Percentiles rank a stretch among this genome's conserved stretches.
These are phyloP conservation scores for Iphiclides podalirius DNA, from an alignment of 2,888 invertebrate species.

Conservation along the genomic window DNA sequence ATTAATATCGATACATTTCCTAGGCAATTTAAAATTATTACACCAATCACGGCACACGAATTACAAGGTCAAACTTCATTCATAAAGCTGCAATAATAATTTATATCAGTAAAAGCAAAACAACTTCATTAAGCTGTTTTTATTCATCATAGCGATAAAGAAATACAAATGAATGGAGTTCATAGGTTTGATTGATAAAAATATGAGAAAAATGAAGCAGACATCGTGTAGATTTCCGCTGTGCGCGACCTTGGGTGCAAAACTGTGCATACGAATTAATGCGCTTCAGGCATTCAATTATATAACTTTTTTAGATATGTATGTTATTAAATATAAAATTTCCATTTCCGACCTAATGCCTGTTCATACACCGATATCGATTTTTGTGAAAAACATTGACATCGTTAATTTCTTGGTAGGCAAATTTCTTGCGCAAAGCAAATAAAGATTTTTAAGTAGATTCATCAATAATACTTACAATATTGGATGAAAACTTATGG, in stretches of 20 bases:
- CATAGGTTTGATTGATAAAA: conserved; percentile 17
- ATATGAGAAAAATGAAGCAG: conserved; percentile 8
- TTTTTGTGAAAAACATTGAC: conserved; percentile 18
- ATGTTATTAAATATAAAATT: not conserved
- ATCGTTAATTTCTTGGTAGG: conserved; percentile 8
- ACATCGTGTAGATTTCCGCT: conserved; percentile 15
- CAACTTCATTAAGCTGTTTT: conserved; percentile 17
- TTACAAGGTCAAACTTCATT: conserved; percentile 24
- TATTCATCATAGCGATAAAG: conserved; percentile 13
- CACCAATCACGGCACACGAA: conserved; percentile 19
- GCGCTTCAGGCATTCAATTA: conserved; percentile 1
- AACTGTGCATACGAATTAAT: conserved; percentile 7
- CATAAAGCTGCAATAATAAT: conserved; percentile 17
- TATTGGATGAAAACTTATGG: conserved; percentile 51
- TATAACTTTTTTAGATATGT: not conserved
- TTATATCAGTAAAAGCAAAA: conserved; percentile 8
- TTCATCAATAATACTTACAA: conserved; percentile 47
- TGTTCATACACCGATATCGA: conserved; percentile 9
- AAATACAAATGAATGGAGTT: conserved; percentile 18
- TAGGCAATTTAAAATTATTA: conserved; percentile 3
- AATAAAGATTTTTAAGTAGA: not conserved
- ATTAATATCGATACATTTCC: too few species aligned
- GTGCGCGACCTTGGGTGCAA: conserved; percentile 17
- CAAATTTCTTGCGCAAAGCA: conserved; percentile 1
- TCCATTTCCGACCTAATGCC: not conserved